phyloP scores from a whole-genome alignment of 2,113 vertebrate species.

The Hippocampus abdominalis region DNA sequence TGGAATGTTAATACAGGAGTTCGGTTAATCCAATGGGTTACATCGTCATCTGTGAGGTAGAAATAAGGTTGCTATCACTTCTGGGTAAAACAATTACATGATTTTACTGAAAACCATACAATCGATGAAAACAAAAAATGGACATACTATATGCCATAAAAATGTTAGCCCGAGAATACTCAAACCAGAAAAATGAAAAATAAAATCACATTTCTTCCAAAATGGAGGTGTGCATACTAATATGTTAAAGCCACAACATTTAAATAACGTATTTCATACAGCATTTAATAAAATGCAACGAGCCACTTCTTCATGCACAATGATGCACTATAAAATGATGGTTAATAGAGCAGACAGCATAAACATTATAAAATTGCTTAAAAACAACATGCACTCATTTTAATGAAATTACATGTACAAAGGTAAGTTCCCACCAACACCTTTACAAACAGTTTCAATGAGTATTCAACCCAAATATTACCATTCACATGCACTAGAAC shows the following conservation, averaged over 20 bases:
- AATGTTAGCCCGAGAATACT: slow-evolving; percentile 27
- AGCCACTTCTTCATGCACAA: slow-evolving; percentile 87
- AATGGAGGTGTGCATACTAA: slow-evolving; percentile 76
- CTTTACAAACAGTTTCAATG: slow-evolving; percentile 60
- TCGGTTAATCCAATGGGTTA: slow-evolving; percentile 53
- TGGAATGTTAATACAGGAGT: slow-evolving; percentile 57
- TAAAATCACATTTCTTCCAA: slow-evolving; percentile 65
- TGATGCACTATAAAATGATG: slow-evolving; percentile 88
- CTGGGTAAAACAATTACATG: slow-evolving; percentile 29
- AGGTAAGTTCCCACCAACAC: slow-evolving; percentile 64
- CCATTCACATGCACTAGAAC: slow-evolving; percentile 43
- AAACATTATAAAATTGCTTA: slow-evolving; percentile 82
- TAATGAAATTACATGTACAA: slow-evolving; percentile 76
- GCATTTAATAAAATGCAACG: slow-evolving; percentile 92
- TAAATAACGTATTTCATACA: slow-evolving; percentile 77
- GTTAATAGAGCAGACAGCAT: slow-evolving; percentile 78
- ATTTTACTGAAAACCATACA: slow-evolving; percentile 18
- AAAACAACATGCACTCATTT: slow-evolving; percentile 85
- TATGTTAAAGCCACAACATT: slow-evolving; percentile 82
- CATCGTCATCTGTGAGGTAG: slow-evolving; percentile 62
- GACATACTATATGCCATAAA: slow-evolving; percentile 37
- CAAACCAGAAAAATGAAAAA: slow-evolving; percentile 27
- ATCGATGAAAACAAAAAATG: slow-evolving; percentile 17
- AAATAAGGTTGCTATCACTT: slow-evolving; percentile 57
- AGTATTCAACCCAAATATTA: slow-evolving; percentile 60